Evolutionary conservation across 2,888 invertebrate genomes (phyloP).

Genomic region (Drosophila paramelanica): DNA sequence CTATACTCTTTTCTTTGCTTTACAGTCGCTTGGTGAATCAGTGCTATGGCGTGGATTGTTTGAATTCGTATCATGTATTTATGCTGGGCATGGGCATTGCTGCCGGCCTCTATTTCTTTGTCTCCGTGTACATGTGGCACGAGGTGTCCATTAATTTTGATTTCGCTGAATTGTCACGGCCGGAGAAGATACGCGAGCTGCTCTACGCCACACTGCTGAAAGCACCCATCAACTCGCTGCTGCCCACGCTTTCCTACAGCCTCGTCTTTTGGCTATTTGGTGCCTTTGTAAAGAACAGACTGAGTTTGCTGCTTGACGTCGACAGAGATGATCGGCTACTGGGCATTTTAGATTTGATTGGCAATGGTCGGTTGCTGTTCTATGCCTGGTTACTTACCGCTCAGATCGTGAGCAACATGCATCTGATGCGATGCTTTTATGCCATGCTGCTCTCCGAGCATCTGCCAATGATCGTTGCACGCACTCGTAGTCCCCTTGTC

Average conservation of each 20-base stretch:
- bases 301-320: slow-evolving; percentile 86
- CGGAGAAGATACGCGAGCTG: slow-evolving; percentile 88
- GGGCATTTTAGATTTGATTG: slow-evolving; percentile 82
- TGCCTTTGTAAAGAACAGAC: slow-evolving; percentile 85
- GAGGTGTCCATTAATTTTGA: slow-evolving; percentile 87
- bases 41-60: slow-evolving; percentile 85
- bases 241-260: slow-evolving; percentile 88
- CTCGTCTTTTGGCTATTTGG: slow-evolving; percentile 88
- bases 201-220: slow-evolving; percentile 87
- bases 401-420: slow-evolving; percentile 89
- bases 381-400: slow-evolving; percentile 90
- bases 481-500: slow-evolving; percentile 86
- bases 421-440: slow-evolving; percentile 89
- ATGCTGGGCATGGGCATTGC: slow-evolving; percentile 89
- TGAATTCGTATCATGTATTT: slow-evolving; percentile 89
- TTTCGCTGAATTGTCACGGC: slow-evolving; percentile 86
- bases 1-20: background rate
- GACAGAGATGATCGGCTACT: slow-evolving; percentile 73
- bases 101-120: slow-evolving; percentile 87
- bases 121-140: slow-evolving; percentile 64
- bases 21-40: slow-evolving; percentile 62
- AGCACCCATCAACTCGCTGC: slow-evolving; percentile 87
- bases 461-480: slow-evolving; percentile 79
- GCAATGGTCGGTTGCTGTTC: slow-evolving; percentile 86
- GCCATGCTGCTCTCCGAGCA: slow-evolving; percentile 90